Conservation (phyloP, 1,140 invertebrate species). For the Stratiolaelaps scimitus region DNA sequence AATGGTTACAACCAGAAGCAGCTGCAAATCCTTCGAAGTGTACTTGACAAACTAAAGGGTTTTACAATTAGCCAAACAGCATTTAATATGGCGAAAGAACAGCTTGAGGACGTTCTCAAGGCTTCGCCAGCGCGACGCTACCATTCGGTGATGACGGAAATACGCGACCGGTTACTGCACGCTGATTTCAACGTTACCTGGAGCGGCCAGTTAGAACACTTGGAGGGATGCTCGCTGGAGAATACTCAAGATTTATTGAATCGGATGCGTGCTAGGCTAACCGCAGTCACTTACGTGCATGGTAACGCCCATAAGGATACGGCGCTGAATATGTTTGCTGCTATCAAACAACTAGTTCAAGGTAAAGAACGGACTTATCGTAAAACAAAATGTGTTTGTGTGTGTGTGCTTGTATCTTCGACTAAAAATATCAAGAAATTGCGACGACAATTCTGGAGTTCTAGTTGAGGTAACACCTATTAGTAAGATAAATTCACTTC, state of each 20-base stretch:
- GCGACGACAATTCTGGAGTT: not conserved
- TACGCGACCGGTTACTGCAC: not conserved
- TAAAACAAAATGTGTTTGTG: not conserved
- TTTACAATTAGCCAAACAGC: not conserved
- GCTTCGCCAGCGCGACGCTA: not conserved
- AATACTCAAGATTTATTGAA: not conserved
- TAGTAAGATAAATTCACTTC: not conserved
- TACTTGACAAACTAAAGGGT: not conserved
- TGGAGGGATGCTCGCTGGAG: not conserved
- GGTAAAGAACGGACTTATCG: not conserved
- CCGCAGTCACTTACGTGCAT: not conserved
- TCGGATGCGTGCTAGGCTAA: not conserved
- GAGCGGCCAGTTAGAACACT: not conserved
- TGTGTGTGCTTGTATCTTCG: not conserved
- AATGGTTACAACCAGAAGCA: conserved; percentile 26
- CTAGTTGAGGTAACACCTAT: not conserved
- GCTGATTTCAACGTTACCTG: not conserved
- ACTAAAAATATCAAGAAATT: not conserved
- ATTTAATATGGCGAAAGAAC: conserved; percentile 10
- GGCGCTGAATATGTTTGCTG: not conserved
- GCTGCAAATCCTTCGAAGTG: conserved; percentile 6
- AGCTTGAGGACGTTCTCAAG: not conserved
- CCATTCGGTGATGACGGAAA: conserved; percentile 1
- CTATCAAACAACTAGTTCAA: not conserved
- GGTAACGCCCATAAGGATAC: conserved; percentile 6